A percentile compares a stretch with the other conserved stretches of the same genome.
Evolutionary conservation across 2,888 invertebrate genomes (phyloP).

Genomic region (Drosophila hawaiiensis): DNA sequence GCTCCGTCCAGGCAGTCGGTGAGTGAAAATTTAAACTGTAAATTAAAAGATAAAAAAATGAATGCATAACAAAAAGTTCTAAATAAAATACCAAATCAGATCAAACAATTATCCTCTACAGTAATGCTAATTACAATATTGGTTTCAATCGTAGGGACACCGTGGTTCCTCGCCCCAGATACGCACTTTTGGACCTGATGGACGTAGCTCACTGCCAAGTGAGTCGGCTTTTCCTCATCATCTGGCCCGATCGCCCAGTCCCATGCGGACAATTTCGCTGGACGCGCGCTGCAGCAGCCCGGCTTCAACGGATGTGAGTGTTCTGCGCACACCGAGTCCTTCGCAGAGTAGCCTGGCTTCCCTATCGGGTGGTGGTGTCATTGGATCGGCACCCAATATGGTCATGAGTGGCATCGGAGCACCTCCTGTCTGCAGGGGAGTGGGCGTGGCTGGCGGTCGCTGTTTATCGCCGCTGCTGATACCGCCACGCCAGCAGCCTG

Average conservation of each 20-base stretch:
- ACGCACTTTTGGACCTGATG: conserved; percentile 93
- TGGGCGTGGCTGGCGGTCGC: conserved; percentile 83
- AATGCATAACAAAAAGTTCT: not conserved
- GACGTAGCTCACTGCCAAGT: conserved; percentile 87
- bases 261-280: conserved; percentile 91
- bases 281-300: conserved; percentile 90
- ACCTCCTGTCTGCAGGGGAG: conserved; percentile 36
- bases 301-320: conserved; percentile 85
- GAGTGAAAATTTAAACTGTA: conserved; percentile 28
- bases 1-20: conserved; percentile 88
- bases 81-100: not conserved
- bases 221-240: conserved; percentile 83
- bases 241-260: conserved; percentile 90
- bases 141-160: conserved; percentile 87
- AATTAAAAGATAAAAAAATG: not conserved
- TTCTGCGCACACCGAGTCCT: conserved; percentile 88
- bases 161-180: conserved; percentile 94
- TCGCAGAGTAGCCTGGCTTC: conserved; percentile 91
- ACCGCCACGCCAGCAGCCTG: conserved; percentile 88
- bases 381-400: conserved; percentile 74
- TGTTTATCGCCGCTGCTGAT: conserved; percentile 92
- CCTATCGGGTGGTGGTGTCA: conserved; percentile 84
- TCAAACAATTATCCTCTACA: not conserved
- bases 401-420: conserved; percentile 79
- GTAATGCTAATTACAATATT: not conserved